Evolutionary conservation across 1,140 invertebrate genomes (phyloP), one percentile per base, ranked within the genome.

Genomic region (Heliconius melpomene): DNA sequence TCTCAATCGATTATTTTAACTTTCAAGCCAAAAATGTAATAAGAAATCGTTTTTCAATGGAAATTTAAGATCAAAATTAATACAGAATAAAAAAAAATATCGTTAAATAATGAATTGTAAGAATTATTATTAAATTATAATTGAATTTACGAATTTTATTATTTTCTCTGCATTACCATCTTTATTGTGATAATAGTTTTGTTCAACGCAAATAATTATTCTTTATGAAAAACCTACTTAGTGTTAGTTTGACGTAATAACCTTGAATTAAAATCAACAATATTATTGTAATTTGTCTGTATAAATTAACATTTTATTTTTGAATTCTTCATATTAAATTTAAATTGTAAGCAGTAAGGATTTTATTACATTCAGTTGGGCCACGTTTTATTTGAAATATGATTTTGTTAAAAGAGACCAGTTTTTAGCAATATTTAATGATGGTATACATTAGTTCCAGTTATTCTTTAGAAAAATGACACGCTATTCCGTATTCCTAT

Each of bases 191-290:
- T 23, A 60, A 23, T 23, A 3, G 3, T 23, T 26, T 13, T 9
- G n/a, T n/a, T 26, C 8, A n/a, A 26, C 5, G 40, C 13, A 23
- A 5, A 23, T 26, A 60, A 26, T n/a, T 60, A 60, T 26, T 23
- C 57, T 60, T 26, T 26, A 60, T 23, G 2, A n/a, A 57, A 23
- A 60, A 60, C 23, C n/a, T 11, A 60, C 57, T 23, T 60, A 60
- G 8, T 60, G 9, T 60, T 26, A 60, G 20, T 66, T 66, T 66
- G 13, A 66, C 60, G 60, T 66, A 66, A 60, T 66, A 29, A 66
- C 60, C 60, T 66, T 66, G 60, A 66, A 29, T 66, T 66, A 66
- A 66, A 26, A 66, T 66, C 26, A 16, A 66, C 60, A 66, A 66
- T 66, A 29, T 66, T 66, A 66, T 16, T 23, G 11, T 66, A 66